phyloP scores from a whole-genome alignment of 1,140 invertebrate species.

The Leptoteleia sp. region DNA sequence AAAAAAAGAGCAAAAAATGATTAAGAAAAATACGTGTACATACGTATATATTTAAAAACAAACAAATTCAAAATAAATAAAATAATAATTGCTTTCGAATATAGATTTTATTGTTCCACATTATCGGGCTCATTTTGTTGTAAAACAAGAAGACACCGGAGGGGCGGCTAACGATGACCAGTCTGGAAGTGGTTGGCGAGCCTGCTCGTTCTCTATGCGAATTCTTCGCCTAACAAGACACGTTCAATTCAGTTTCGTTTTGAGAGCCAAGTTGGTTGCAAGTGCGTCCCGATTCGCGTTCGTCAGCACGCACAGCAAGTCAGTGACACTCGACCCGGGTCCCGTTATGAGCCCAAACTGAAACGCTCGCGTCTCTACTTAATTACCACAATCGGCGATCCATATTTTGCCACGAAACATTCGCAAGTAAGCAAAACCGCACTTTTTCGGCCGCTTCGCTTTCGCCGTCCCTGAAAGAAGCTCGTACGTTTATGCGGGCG shows the following conservation, averaged over 20 bases:
- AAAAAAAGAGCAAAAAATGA: too few relatives aligned
- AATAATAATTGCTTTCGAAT: not conserved
- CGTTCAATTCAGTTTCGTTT: slow-evolving; percentile 50
- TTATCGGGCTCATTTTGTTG: not conserved
- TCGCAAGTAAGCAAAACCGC: too few relatives aligned
- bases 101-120: not conserved
- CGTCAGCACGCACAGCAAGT: slow-evolving; percentile 33
- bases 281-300: slow-evolving; percentile 37
- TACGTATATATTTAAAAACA: too few relatives aligned
- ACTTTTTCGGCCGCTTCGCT: too few relatives aligned
- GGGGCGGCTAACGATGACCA: slow-evolving; percentile 23
- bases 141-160: not conserved
- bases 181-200: slow-evolving; percentile 55
- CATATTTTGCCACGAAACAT: too few relatives aligned
- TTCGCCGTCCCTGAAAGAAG: too few relatives aligned
- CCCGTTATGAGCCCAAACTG: slow-evolving; percentile 29
- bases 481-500: too few relatives aligned
- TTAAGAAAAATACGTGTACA: too few relatives aligned
- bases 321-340: slow-evolving; percentile 23
- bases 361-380: not conserved
- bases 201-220: slow-evolving; percentile 48
- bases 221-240: slow-evolving; percentile 31
- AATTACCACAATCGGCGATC: too few relatives aligned
- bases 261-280: slow-evolving; percentile 51
- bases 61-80: too few relatives aligned